phyloP scores from a whole-genome alignment of 2,113 vertebrate genomes.

The Lasiurus borealis region DNA sequence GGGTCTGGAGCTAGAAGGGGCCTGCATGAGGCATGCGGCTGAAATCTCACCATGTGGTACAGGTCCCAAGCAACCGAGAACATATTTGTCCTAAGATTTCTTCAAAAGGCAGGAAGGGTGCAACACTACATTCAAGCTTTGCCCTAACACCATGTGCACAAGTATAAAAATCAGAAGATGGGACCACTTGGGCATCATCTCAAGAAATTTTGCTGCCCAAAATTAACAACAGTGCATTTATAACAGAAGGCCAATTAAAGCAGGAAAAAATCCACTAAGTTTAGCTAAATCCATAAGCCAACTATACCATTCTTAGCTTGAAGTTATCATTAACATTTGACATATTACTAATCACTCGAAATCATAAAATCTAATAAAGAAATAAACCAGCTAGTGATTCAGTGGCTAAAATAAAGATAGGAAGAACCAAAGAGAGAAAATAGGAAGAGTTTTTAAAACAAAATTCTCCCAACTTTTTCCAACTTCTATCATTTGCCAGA shows the following conservation, averaged over 20 bases:
- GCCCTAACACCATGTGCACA: background rate
- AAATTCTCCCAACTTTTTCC: background rate
- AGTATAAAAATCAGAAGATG: background rate
- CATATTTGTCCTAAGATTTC: background rate
- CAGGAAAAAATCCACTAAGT: background rate
- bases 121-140: background rate
- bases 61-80: background rate
- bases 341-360: background rate
- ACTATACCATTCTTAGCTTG: background rate
- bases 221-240: background rate
- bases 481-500: conserved; percentile 20
- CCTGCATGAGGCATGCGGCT: too few species aligned
- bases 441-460: background rate
- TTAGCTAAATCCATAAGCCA: background rate
- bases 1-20: background rate
- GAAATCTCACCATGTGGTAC: background rate
- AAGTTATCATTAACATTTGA: background rate
- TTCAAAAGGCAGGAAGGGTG: background rate
- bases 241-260: background rate
- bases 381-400: background rate
- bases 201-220: background rate
- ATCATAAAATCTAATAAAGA: conserved; percentile 16
- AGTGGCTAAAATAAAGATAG: background rate
- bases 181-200: background rate
- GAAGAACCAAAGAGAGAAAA: background rate